Conservation (phyloP, 2,113 vertebrate genomes). For the Stegastes partitus region DNA sequence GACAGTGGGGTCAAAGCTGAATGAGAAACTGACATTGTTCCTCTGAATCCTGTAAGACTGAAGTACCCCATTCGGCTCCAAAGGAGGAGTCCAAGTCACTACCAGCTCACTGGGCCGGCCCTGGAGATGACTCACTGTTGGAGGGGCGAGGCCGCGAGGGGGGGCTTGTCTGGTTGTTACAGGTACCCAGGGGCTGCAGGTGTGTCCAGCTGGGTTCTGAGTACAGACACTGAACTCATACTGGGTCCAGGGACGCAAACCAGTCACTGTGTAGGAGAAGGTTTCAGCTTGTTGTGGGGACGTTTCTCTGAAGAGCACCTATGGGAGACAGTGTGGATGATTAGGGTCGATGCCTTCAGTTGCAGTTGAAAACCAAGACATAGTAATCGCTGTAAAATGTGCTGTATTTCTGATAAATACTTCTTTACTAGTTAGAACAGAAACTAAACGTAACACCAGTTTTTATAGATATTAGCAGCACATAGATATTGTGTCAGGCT, state of each 20-base stretch:
- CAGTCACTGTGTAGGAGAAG: constrained; percentile 85
- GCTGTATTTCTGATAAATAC: neutral
- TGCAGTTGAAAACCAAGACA: neutral
- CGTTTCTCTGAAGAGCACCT: constrained; percentile 86
- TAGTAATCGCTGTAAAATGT: too few relatives aligned
- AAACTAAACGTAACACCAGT: neutral
- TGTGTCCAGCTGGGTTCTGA: constrained; percentile 88
- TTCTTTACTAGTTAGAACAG: neutral
- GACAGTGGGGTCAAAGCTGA: constrained; percentile 88
- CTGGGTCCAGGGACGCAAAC: constrained; percentile 88
- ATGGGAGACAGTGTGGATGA: neutral
- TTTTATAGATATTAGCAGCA: neutral
- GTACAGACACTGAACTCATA: constrained; percentile 89
- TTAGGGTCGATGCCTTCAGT: neutral
- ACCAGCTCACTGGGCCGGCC: constrained; percentile 80
- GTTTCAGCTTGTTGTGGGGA: constrained; percentile 65
- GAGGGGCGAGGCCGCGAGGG: constrained; percentile 85
- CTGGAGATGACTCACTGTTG: constrained; percentile 79
- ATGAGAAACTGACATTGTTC: constrained; percentile 84
- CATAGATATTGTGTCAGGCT: neutral
- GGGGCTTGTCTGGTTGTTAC: constrained; percentile 88
- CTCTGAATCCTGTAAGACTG: constrained; percentile 90
- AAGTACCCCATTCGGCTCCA: constrained; percentile 88
- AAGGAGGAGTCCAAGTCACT: constrained; percentile 88
- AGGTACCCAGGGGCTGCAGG: constrained; percentile 87